Base-by-base conservation (phyloP, 1,140 invertebrate species). In the Linepithema humile region DNA sequence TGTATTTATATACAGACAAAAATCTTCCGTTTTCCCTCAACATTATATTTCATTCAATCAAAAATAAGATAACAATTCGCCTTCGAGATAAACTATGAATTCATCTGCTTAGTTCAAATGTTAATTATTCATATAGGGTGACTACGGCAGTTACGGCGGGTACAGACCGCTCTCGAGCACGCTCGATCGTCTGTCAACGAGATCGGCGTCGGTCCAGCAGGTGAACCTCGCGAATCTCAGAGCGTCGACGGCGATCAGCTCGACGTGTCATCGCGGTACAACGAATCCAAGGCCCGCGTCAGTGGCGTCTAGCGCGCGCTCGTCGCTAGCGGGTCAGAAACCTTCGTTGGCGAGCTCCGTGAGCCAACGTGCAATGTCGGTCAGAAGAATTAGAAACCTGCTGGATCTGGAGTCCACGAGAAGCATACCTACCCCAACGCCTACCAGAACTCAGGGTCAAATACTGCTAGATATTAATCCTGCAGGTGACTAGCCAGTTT, bases 391-490 rank as follows among this genome's bases (percentile, higher is more conserved):
- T 93, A 94, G 97, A 72, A 97, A 98, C 91, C 94, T 98, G 10
- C 93, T 98, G 35, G 97, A 98, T 82, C 94, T 97, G 57, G 94
- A 94, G 59, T 91, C 92, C 17, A 89, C 91, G 7, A 91, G 93
- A 87, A 94, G 91, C 55, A 98, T 96, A 90, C 97, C 96, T 23
- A 96, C 96, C 70, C 96, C 97, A 4, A 96, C 97, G 32, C 95
- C 97, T 89, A 97, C 97, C 43, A 95, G 96, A 89, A 95, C 95
- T 86, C 95, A 96, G 89, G 92, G 94, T 94, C 93, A 93, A 94
- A 95, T 97, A 91, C 96, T 97, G 92, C 95, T 98, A 89, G 97
- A 98, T 93, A 98, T 98, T 89, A 98, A 98, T 95, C 97, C 97
- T 90, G 97, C 97, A 92, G 96, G 96, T 97, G 87, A 92, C 87